These are phyloP conservation scores for Chrysochloris asiatica DNA, from an alignment of 2,113 vertebrate genomes.

Conservation along the genomic window DNA sequence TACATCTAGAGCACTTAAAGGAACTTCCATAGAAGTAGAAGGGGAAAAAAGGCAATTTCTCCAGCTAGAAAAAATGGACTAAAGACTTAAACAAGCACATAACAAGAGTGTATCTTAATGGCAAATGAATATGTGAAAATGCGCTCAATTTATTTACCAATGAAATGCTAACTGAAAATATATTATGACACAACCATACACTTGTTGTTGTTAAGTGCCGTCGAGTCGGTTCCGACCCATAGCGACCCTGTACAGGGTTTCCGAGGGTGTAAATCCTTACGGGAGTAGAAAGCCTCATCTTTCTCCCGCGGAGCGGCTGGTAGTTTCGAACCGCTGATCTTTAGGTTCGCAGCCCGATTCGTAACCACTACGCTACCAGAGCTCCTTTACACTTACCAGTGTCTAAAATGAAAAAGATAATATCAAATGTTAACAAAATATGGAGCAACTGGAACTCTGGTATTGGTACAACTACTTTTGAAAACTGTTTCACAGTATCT, in stretches of 20 bases:
- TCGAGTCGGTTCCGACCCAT: too few relatives aligned
- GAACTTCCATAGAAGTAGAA: neutral
- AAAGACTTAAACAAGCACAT: neutral
- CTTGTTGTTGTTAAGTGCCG: too few relatives aligned
- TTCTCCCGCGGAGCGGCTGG: too few relatives aligned
- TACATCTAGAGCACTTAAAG: neutral
- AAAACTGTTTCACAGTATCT: constrained; percentile 11
- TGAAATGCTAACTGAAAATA: neutral
- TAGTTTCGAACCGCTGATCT: too few relatives aligned
- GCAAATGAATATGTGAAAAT: neutral
- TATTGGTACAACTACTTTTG: neutral
- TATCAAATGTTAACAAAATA: constrained; percentile 59
- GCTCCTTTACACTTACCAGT: too few relatives aligned
- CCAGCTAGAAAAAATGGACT: neutral
- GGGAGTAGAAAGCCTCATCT: too few relatives aligned
- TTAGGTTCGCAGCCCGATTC: too few relatives aligned
- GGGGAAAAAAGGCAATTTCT: neutral
- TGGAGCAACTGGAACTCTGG: constrained; percentile 47
- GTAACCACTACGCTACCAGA: too few relatives aligned
- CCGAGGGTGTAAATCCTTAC: too few relatives aligned
- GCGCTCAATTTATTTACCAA: neutral
- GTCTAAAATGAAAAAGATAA: constrained; percentile 47
- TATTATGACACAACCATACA: neutral
- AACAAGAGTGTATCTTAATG: neutral
- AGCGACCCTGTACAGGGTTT: too few relatives aligned